Evolutionary conservation across 2,797 vertebrate genomes (phyloP).

Genomic region (Chelonia mydas): DNA sequence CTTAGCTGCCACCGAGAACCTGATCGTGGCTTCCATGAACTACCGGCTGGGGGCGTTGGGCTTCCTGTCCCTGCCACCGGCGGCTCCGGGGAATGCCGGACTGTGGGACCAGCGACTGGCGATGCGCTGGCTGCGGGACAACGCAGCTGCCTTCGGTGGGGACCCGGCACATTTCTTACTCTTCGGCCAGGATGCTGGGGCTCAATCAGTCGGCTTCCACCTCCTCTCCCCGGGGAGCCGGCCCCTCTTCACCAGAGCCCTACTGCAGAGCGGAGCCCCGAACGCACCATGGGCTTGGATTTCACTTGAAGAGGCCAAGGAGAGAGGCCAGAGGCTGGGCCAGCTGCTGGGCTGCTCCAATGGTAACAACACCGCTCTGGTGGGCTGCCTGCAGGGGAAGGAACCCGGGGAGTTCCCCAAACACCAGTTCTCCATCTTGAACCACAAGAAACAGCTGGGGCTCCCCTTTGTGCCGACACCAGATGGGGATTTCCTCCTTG

Average conservation of each 20-base stretch:
- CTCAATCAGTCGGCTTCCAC: conserved; percentile 79
- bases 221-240: conserved; percentile 82
- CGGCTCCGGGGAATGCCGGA: too few relatives aligned
- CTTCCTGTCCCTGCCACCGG: conserved; percentile 1
- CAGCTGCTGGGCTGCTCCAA: conserved; percentile 7
- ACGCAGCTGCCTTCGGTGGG: conserved; percentile 71
- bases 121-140: too few relatives aligned
- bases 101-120: too few relatives aligned
- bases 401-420: conserved; percentile 49
- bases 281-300: conserved; percentile 75
- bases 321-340: conserved; percentile 72
- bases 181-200: conserved; percentile 84
- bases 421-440: conserved; percentile 44
- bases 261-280: conserved; percentile 81
- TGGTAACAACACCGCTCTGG: neutral
- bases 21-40: conserved; percentile 86
- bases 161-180: conserved; percentile 81
- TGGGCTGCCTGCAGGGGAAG: neutral
- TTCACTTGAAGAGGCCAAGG: conserved; percentile 53
- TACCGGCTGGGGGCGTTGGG: conserved; percentile 78
- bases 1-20: conserved; percentile 76
- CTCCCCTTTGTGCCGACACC: conserved; percentile 70
- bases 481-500: conserved; percentile 80
- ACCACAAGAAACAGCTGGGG: rapidly evolving
- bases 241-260: conserved; percentile 76